These are phyloP conservation scores for Belonocnema kinseyi DNA, from an alignment of 1,140 invertebrate species.

Conservation along the genomic window DNA sequence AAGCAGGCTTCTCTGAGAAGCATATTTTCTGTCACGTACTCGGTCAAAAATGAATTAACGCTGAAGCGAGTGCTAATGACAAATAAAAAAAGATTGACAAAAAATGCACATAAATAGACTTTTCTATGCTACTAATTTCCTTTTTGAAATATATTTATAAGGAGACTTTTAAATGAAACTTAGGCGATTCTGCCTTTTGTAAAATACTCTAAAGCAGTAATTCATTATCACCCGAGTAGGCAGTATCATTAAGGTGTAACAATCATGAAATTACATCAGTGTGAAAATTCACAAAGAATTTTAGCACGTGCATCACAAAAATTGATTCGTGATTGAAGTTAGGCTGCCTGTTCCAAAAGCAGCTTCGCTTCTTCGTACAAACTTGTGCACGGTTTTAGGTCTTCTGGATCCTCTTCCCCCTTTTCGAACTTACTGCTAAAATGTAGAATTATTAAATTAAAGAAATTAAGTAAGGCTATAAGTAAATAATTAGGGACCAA, in stretches of 20 bases:
- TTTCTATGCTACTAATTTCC: not conserved
- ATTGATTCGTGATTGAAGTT: slow-evolving; percentile 20
- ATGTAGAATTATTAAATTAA: slow-evolving; percentile 47
- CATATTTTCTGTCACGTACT: too few relatives aligned
- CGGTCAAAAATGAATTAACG: too few relatives aligned
- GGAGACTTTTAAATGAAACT: too few relatives aligned
- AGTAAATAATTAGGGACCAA: too few relatives aligned
- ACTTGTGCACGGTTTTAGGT: slow-evolving; percentile 66
- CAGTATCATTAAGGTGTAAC: slow-evolving; percentile 3
- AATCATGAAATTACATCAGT: not conserved
- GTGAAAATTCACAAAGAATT: not conserved
- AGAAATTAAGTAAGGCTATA: slow-evolving; percentile 30
- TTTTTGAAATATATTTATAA: not conserved
- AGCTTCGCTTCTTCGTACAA: slow-evolving; percentile 71
- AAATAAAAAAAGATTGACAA: too few relatives aligned
- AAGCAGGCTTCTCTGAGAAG: too few relatives aligned
- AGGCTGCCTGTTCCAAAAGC: slow-evolving; percentile 63
- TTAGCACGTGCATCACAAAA: not conserved
- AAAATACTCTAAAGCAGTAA: slow-evolving; percentile 38
- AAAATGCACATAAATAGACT: too few relatives aligned
- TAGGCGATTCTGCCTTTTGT: slow-evolving; percentile 36
- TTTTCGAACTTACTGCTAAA: slow-evolving; percentile 48
- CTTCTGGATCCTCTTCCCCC: slow-evolving; percentile 59
- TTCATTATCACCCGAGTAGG: not conserved
- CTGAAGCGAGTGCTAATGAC: too few relatives aligned